A percentile compares a stretch with the other conserved stretches of the same genome.
These are phyloP conservation scores for Iselma pallidipennis DNA, from an alignment of 2,888 invertebrate species.

Conservation along the genomic window DNA sequence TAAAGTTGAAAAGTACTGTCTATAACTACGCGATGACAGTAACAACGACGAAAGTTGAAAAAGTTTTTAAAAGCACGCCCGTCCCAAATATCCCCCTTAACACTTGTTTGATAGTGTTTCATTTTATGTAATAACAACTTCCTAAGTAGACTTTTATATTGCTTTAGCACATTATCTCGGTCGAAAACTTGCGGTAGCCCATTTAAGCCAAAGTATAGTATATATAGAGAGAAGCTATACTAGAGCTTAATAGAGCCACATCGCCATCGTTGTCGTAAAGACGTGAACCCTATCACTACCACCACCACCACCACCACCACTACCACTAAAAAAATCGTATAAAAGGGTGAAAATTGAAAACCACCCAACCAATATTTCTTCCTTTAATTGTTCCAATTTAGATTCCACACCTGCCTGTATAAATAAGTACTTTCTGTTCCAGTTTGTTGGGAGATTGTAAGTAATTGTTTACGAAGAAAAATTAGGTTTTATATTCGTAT, in stretches of 20 bases:
- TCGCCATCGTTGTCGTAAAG: not conserved
- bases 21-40: not conserved
- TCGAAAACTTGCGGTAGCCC: slow-evolving; percentile 16
- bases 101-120: slow-evolving; percentile 33
- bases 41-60: slow-evolving; percentile 4
- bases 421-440: not conserved
- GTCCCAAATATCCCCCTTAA: slow-evolving; percentile 32
- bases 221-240: not conserved
- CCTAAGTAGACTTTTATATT: slow-evolving; percentile 35
- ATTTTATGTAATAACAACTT: slow-evolving; percentile 33
- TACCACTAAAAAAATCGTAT: not conserved
- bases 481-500: not conserved
- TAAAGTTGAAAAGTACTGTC: not conserved
- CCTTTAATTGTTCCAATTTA: not conserved
- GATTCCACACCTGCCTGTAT: not conserved
- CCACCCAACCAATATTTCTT: not conserved
- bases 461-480: not conserved
- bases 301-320: no score
- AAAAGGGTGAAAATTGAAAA: not conserved
- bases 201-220: slow-evolving; percentile 2
- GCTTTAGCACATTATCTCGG: slow-evolving; percentile 31
- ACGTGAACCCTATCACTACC: not conserved
- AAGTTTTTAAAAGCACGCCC: slow-evolving; percentile 18
- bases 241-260: not conserved
- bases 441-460: no score